Base-by-base conservation (phyloP, 2,888 invertebrate genomes). In the Drosophila merina region DNA sequence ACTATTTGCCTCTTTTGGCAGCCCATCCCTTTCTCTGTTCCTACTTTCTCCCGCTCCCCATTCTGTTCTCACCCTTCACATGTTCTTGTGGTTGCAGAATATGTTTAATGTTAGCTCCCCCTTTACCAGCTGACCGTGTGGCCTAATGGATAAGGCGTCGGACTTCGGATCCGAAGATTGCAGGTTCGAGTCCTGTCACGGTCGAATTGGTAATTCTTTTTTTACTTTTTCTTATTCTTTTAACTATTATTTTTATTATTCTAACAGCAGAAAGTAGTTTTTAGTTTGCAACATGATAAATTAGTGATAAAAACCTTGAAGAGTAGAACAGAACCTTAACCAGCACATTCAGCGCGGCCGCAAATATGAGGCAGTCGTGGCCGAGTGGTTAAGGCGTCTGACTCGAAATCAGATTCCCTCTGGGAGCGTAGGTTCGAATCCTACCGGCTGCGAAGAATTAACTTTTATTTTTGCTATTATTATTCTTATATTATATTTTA, bases 391-490 rank as follows among this genome's bases (percentile, higher is more conserved):
- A 91, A 91, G 91, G 91, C 91, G 91, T 91, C 91, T 91, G 91
- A 91, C 91, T 91, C 89, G 91, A 91, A 91, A 91, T 91, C 91
- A 91, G 91, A 91, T 95, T 95, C 95, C 95, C 95, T 95, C 94
- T 95, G 95, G 95, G 95, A 95, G 95, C 95, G 95, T 95, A 95
- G 95, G 95, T 95, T 95, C 95, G 95, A 95, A 94, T 95, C 95
- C 95, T 95, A 94, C 95, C 95, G 95, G 94, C 95, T 95, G 95
- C 95, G 95, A 49, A 49, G 89, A 28, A 0, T 44, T 31, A 28
- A 2, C 20, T 20, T 1, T 8, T 31, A 0, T 38, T 14, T 36
- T 25, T 48, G 14, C 14, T 14, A 14, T 14, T 14, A 14, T 14
- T n/a, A 14, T 28, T 0, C 31, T 9, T 36, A 10, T 42, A 4